A percentile compares a stretch with the other conserved stretches of the same genome.
Evolutionary conservation across 2,113 vertebrate species (phyloP).

Genomic region (Osmerus eperlanus): DNA sequence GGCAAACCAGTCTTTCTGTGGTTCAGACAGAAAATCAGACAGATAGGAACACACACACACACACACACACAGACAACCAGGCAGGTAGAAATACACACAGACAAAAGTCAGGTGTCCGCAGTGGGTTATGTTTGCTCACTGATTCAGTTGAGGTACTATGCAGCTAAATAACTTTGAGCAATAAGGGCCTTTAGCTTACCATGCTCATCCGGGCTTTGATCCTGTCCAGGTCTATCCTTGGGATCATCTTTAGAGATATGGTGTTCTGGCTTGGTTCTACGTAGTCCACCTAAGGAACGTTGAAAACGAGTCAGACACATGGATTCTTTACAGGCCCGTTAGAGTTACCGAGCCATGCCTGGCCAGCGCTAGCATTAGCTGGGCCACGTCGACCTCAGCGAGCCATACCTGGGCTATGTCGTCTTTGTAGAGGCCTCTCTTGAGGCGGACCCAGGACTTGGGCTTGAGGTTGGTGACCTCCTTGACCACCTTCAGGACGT

Average conservation of each 20-base stretch:
- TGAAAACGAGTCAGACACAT: background rate
- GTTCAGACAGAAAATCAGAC: background rate
- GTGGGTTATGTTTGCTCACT: no score
- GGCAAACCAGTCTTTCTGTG: constrained; percentile 93
- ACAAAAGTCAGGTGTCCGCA: no score
- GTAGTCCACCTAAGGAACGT: constrained; percentile 81
- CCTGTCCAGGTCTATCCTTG: constrained; percentile 89
- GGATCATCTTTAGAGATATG: constrained; percentile 96
- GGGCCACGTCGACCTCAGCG: no score
- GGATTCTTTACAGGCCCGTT: background rate
- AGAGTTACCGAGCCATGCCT: no score
- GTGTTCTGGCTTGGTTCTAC: constrained; percentile 96
- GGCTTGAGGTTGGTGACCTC: constrained; percentile 96
- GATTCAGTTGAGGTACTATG: no score
- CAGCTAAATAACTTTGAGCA: background rate
- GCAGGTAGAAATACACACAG: no score
- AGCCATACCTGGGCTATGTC: constrained; percentile 88
- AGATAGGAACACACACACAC: background rate
- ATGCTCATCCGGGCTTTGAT: constrained; percentile 95
- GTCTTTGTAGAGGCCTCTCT: constrained; percentile 92
- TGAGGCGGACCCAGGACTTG: constrained; percentile 94
- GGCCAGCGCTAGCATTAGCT: no score
- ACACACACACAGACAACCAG: background rate
- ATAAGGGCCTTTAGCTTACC: constrained; percentile 61
- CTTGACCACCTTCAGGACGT: constrained; percentile 95